Conservation (phyloP, 2,113 vertebrate species). For the Engystomops pustulosus region DNA sequence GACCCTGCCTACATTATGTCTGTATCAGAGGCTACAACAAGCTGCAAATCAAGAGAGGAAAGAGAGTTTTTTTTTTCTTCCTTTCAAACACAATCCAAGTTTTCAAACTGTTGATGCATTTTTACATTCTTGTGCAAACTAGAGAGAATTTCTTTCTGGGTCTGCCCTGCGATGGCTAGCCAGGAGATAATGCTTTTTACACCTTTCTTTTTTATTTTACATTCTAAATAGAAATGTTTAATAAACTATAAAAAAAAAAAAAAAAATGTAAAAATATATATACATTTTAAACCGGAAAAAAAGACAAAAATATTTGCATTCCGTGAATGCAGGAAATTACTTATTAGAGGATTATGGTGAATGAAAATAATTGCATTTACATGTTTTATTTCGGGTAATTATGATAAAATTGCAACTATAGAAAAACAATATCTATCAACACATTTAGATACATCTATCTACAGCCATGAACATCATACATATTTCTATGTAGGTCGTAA, state of each 20-base stretch:
- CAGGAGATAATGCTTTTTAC: not conserved
- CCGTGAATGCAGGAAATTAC: not conserved
- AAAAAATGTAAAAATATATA: not conserved
- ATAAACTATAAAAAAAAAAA: not conserved
- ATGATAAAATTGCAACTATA: no score
- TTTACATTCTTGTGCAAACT: slow-evolving; percentile 45
- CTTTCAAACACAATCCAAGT: slow-evolving; percentile 43
- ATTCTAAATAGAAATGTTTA: no score
- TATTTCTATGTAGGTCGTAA: no score
- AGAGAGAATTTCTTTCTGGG: not conserved
- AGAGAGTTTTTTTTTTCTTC: slow-evolving; percentile 45
- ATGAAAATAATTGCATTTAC: not conserved
- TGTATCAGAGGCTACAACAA: slow-evolving; percentile 56
- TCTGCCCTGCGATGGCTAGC: not conserved
- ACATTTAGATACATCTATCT: not conserved
- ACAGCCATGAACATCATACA: not conserved
- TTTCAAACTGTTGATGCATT: slow-evolving; percentile 50
- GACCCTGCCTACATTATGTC: slow-evolving; percentile 61
- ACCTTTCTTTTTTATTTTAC: no score
- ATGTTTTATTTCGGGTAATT: not conserved
- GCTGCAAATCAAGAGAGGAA: slow-evolving; percentile 56
- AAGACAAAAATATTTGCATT: not conserved
- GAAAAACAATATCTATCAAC: no score
- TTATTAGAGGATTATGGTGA: not conserved
- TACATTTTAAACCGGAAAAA: no score